Evolutionary conservation across 2,113 vertebrate species (phyloP).

Genomic region (Perognathus longimembris): DNA sequence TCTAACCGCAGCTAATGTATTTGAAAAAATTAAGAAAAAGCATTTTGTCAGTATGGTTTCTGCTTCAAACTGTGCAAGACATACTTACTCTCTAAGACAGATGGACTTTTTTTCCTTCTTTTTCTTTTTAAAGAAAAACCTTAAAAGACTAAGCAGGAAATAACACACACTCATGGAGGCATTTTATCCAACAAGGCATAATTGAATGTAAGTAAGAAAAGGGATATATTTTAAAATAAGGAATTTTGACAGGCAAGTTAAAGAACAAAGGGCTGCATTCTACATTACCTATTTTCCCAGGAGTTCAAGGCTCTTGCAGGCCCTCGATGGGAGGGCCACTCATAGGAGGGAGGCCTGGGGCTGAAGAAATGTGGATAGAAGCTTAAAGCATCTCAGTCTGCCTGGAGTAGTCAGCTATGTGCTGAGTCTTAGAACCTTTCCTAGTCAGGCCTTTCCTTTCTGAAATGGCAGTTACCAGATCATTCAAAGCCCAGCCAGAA

Average conservation of each 20-base stretch:
- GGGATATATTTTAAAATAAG: constrained; percentile 79
- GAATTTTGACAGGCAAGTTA: constrained; percentile 75
- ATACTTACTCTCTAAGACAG: constrained; percentile 70
- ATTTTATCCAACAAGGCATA: constrained; percentile 78
- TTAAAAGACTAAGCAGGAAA: constrained; percentile 71
- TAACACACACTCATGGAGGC: constrained; percentile 72
- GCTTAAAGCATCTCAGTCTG: constrained; percentile 45
- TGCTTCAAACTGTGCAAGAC: constrained; percentile 71
- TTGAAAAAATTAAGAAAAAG: constrained; percentile 77
- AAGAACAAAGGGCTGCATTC: constrained; percentile 74
- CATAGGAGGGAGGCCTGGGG: constrained; percentile 22
- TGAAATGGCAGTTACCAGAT: constrained; percentile 3
- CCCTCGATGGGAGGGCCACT: constrained; percentile 43
- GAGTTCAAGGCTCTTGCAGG: constrained; percentile 46
- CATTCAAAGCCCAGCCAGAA: neutral
- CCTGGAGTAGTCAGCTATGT: constrained; percentile 38
- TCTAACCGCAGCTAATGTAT: constrained; percentile 78
- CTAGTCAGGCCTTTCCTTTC: neutral
- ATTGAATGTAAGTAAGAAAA: constrained; percentile 76
- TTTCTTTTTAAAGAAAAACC: constrained; percentile 32
- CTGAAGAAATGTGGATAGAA: constrained; percentile 74
- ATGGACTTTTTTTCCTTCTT: neutral
- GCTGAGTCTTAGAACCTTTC: constrained; percentile 38
- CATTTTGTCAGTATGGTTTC: constrained; percentile 77
- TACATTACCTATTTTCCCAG: constrained; percentile 68